A percentile compares a stretch with the other conserved stretches of the same genome.
Conservation (phyloP, 1,140 invertebrate genomes). For the Drosophila busckii region DNA sequence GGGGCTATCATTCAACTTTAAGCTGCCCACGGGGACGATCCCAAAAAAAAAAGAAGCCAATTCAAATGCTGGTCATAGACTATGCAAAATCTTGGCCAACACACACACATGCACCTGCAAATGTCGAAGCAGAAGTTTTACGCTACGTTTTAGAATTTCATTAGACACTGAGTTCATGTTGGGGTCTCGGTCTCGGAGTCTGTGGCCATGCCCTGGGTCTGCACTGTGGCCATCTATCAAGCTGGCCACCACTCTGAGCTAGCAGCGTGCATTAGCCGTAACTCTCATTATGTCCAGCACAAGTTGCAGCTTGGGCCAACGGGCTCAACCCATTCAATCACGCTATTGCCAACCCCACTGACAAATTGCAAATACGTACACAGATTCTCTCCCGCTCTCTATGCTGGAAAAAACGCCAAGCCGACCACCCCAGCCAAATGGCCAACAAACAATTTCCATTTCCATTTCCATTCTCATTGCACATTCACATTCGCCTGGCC, state of each 20-base stretch:
- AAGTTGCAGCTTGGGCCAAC: conserved; percentile 13
- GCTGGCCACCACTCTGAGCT: conserved; percentile 19
- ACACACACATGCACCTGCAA: conserved; percentile 38
- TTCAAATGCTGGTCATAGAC: background rate
- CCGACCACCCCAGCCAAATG: background rate
- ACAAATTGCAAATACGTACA: conserved; percentile 61
- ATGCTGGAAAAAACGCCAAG: conserved; percentile 16
- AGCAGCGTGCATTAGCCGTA: conserved; percentile 65
- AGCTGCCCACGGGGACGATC: conserved; percentile 24
- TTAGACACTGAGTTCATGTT: conserved; percentile 18
- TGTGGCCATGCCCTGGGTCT: background rate
- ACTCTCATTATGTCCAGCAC: conserved; percentile 59
- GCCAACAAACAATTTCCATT: background rate
- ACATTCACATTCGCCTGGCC: background rate
- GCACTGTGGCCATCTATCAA: conserved; percentile 42
- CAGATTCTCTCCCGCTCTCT: conserved; percentile 53
- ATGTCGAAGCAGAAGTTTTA: conserved; percentile 38
- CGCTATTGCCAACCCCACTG: conserved; percentile 47
- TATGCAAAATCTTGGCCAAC: conserved; percentile 44
- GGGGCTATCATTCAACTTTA: conserved; percentile 42
- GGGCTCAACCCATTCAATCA: conserved; percentile 67
- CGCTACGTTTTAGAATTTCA: conserved; percentile 53
- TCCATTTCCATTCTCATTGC: background rate
- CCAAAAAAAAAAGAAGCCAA: conserved; percentile 30
- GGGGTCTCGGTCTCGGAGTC: conserved; percentile 1